Conservation (phyloP, 2,113 vertebrate species). For the Machaerirhynchus nigripectus region DNA sequence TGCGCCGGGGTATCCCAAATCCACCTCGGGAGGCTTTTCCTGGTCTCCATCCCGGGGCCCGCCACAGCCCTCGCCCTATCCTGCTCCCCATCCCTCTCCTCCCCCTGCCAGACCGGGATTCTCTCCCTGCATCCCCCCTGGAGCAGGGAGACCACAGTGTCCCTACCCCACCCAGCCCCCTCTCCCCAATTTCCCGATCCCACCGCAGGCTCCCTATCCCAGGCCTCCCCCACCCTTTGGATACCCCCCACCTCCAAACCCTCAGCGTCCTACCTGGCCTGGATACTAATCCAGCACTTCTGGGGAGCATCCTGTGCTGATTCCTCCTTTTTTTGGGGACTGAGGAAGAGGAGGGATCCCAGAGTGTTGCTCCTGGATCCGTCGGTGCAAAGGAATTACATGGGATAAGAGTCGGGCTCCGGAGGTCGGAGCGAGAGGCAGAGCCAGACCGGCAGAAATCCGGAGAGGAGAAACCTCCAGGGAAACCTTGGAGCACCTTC, state of each 20-base stretch:
- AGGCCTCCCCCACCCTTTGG: slow-evolving; percentile 56
- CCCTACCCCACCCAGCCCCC: slow-evolving; percentile 66
- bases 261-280: slow-evolving; percentile 71
- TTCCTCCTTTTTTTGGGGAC: background rate
- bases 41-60: slow-evolving; percentile 67
- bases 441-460: background rate
- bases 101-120: slow-evolving; percentile 23
- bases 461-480: background rate
- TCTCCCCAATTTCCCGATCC: slow-evolving; percentile 51
- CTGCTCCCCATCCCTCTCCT: background rate
- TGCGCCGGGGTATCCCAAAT: background rate
- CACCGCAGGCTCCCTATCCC: slow-evolving; percentile 31
- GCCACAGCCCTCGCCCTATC: background rate
- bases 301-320: background rate
- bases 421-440: background rate
- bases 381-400: background rate
- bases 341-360: background rate
- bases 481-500: background rate
- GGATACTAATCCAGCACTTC: slow-evolving; percentile 49
- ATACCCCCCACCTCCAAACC: slow-evolving; percentile 55
- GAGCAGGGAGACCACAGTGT: background rate
- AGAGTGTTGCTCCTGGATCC: background rate
- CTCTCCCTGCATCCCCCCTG: slow-evolving; percentile 27
- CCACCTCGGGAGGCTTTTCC: background rate
- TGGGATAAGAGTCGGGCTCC: background rate